Conservation (phyloP, 1,140 invertebrate species). For the Callitettix versicolor region DNA sequence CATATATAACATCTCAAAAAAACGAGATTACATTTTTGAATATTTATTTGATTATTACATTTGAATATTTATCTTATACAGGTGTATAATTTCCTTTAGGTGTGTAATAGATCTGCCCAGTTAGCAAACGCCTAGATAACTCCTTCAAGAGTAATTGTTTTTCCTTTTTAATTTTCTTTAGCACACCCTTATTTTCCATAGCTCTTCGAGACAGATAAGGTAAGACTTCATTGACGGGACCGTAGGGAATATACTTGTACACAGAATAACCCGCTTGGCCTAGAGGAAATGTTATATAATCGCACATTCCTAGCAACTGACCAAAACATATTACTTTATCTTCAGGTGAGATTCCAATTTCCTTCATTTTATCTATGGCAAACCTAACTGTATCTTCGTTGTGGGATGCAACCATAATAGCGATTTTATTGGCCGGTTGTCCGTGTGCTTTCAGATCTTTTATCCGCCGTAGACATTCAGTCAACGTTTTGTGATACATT, state of each 20-base stretch:
- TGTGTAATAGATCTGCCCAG: constrained; percentile 69
- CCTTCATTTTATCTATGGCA: constrained; percentile 81
- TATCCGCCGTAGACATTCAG: constrained; percentile 72
- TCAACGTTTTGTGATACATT: constrained; percentile 78
- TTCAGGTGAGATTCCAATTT: constrained; percentile 71
- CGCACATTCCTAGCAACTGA: constrained; percentile 95
- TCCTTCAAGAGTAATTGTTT: constrained; percentile 63
- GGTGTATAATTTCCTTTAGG: constrained; percentile 40
- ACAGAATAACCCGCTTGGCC: constrained; percentile 96
- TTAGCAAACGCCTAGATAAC: constrained; percentile 55
- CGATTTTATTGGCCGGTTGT: constrained; percentile 59
- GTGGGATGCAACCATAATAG: constrained; percentile 95
- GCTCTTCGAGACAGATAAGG: constrained; percentile 92
- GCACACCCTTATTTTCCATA: constrained; percentile 83
- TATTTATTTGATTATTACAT: too few relatives aligned
- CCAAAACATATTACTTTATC: constrained; percentile 81
- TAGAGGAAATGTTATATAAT: constrained; percentile 89
- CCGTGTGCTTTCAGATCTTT: constrained; percentile 56
- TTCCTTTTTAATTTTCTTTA: constrained; percentile 81
- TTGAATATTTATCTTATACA: too few relatives aligned
- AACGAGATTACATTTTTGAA: too few relatives aligned
- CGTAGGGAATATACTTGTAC: constrained; percentile 98
- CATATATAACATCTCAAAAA: too few relatives aligned
- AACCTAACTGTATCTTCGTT: constrained; percentile 95
- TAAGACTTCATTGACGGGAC: constrained; percentile 90